Evolutionary conservation across 2,797 vertebrate species (phyloP).

Genomic region (Esox masquinongy): DNA sequence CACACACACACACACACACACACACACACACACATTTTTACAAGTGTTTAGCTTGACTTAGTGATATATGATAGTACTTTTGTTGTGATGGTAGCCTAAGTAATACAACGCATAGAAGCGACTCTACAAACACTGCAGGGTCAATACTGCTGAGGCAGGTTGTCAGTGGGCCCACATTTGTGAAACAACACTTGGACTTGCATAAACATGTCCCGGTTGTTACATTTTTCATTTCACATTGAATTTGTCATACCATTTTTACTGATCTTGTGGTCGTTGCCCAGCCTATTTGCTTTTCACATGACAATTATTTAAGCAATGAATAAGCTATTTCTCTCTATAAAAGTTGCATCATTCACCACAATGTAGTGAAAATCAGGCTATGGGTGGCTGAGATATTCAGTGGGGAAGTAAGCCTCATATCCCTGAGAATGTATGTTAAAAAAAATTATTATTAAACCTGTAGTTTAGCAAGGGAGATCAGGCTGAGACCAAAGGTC

Average conservation of each 20-base stretch:
- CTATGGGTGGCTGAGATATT: too few species aligned
- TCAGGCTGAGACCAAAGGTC: too few species aligned
- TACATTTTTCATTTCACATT: constrained; percentile 36
- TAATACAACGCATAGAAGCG: constrained; percentile 62
- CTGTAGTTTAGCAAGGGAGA: too few species aligned
- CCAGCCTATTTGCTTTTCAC: too few species aligned
- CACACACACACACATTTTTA: neutral
- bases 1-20: neutral
- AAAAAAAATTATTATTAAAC: too few species aligned
- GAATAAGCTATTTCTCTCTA: too few species aligned
- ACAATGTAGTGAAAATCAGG: too few species aligned
- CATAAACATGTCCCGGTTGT: neutral
- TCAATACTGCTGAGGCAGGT: constrained; percentile 19
- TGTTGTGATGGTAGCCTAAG: constrained; percentile 42
- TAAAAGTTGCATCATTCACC: too few species aligned
- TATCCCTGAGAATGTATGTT: too few species aligned
- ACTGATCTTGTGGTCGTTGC: too few species aligned
- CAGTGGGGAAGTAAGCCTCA: too few species aligned
- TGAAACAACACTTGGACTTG: constrained; percentile 5
- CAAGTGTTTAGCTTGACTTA: constrained; percentile 24
- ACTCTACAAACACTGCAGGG: constrained; percentile 50
- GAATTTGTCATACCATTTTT: neutral
- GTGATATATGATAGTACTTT: constrained; percentile 52
- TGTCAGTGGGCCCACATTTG: neutral
- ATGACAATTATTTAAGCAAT: too few species aligned